phyloP scores from a whole-genome alignment of 2,888 invertebrate genomes.

The Hydropsyche betteni region DNA sequence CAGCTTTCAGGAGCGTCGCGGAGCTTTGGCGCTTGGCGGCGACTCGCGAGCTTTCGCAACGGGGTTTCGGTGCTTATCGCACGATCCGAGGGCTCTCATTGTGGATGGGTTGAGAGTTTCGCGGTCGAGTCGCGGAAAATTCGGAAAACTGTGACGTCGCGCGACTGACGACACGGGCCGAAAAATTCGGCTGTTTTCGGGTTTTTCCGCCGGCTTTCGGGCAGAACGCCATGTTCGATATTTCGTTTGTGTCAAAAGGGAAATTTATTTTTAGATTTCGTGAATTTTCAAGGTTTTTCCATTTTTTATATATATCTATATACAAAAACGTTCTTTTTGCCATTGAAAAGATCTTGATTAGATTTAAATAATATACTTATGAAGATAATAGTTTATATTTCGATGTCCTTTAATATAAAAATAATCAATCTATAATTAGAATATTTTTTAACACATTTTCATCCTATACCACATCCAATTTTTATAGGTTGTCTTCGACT shows the following conservation, averaged over 20 bases:
- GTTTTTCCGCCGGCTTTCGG: not conserved
- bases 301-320: no score
- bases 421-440: no score
- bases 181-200: not conserved
- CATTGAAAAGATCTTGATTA: no score
- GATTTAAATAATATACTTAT: no score
- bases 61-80: not conserved
- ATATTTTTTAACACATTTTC: no score
- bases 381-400: no score
- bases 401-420: no score
- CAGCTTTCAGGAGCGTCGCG: slow-evolving; percentile 3
- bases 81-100: not conserved
- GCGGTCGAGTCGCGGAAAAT: slow-evolving; percentile 1
- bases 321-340: no score
- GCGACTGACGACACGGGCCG: not conserved
- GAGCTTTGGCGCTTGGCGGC: not conserved
- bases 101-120: not conserved
- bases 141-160: not conserved
- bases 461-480: no score
- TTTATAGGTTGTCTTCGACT: no score
- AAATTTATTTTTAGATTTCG: slow-evolving; percentile 7
- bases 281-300: no score
- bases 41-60: not conserved
- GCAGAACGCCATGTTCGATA: not conserved
- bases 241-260: not conserved